Conservation (phyloP, 2,113 vertebrate species). For the Pelecanus crispus region DNA sequence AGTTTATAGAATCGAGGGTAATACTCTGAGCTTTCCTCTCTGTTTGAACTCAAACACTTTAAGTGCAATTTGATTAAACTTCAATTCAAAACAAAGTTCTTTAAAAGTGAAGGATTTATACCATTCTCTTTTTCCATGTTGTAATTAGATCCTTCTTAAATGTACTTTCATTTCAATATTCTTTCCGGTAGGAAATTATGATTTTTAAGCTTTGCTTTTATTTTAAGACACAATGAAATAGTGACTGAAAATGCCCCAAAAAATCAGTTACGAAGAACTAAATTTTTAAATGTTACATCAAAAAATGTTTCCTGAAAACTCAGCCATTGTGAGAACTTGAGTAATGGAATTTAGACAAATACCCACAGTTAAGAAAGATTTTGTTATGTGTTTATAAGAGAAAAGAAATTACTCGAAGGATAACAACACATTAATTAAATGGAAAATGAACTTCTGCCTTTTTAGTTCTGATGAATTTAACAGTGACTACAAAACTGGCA, state of each 20-base stretch:
- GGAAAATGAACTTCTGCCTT: background rate
- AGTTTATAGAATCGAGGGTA: background rate
- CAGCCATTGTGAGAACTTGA: background rate
- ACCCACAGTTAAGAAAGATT: background rate
- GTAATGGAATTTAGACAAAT: background rate
- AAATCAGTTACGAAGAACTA: background rate
- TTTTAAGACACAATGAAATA: background rate
- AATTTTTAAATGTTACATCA: background rate
- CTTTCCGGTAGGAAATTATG: background rate
- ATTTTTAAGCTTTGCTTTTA: background rate
- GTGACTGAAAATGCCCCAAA: background rate
- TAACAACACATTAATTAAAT: background rate
- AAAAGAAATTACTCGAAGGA: background rate
- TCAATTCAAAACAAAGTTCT: background rate
- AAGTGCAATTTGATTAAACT: background rate
- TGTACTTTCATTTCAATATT: background rate
- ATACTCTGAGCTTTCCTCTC: background rate
- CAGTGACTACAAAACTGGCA: background rate
- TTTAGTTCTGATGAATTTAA: background rate
- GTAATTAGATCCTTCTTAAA: conserved; percentile 22
- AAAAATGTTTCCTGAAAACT: background rate
- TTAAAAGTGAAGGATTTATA: background rate
- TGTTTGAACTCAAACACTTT: background rate
- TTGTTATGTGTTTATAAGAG: background rate
- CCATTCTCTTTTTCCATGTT: background rate